Evolutionary conservation across 2,888 invertebrate genomes (phyloP), one percentile per base, ranked within the genome.

Genomic region (Halocaridina rubra): DNA sequence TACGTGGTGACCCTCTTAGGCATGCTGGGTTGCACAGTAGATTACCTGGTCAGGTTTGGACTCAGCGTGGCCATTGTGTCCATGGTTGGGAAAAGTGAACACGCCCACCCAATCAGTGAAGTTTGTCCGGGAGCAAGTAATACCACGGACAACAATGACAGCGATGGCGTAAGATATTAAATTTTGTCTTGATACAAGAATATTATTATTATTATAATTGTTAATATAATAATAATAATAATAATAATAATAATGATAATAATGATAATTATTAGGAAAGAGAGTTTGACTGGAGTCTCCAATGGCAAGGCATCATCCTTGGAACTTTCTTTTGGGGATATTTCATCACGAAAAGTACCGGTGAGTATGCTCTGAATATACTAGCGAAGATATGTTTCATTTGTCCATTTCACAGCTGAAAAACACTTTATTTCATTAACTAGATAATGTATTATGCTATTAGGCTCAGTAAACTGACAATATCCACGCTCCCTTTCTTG

Each of bases 241-340:
- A n/a, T 30, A 32, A 22, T 29, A 32, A 33, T 30, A 2, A 27
- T 3, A 69, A 30, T 27, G 27, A 27, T 22, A 69, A 30, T n/a
- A 5, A 30, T n/a, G 8, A 8, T 33, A 19, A n/a, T 5, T 19
- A 24, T 19, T 69, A 61, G n/a, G 33, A 16, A 0, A 64, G 72
- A 10, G 61, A 78, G 0, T 84, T 78, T 30, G 19, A 72, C 46
- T 84, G 82, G 82, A 78, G 59, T 16, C 24, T 77, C 13, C n/a
- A 84, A 32, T 57, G 78, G 19, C 82, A 84, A 32, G 77, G 82
- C 13, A 61, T 84, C 32, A 84, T 84, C 29, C 82, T 84, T 19
- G 82, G 82, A 27, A 84, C 78, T 39, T 84, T 84, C 61, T 84
- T 84, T 24, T 84, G 82, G 82, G 82, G 82, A 1, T 84, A 84